A percentile compares a stretch with the other conserved stretches of the same genome.
phyloP scores from a whole-genome alignment of 92 coral and sea anemone genomes.

The Ricordea florida region DNA sequence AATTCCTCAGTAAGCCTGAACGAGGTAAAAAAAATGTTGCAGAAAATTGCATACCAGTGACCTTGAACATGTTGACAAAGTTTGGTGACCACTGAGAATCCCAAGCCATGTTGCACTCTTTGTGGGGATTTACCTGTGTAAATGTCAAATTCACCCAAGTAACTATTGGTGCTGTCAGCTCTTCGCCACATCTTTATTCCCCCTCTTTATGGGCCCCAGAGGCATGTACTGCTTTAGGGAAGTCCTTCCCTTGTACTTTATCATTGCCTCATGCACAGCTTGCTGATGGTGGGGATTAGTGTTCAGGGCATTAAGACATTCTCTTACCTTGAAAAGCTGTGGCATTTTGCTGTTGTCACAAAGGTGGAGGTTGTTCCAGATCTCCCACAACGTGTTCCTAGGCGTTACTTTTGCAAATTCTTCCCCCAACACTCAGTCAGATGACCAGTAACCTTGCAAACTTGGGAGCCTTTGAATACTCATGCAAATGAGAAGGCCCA shows the following conservation, averaged over 20 bases:
- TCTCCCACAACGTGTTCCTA: neutral
- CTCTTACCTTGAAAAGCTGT: conserved; percentile 37
- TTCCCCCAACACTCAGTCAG: too few relatives aligned
- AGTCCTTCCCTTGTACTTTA: conserved; percentile 15
- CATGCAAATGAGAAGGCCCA: neutral
- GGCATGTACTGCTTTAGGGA: too few relatives aligned
- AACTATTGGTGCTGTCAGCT: too few relatives aligned
- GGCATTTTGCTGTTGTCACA: conserved; percentile 46
- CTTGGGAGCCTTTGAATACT: too few relatives aligned
- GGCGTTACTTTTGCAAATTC: neutral
- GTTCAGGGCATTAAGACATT: conserved; percentile 3
- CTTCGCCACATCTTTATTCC: conserved; percentile 19
- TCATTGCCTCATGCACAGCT: conserved; percentile 15
- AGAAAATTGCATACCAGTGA: neutral
- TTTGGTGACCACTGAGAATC: neutral
- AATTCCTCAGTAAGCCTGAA: neutral
- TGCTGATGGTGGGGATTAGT: neutral
- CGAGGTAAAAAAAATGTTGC: conserved; percentile 9
- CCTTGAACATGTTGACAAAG: neutral
- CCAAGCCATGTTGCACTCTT: neutral
- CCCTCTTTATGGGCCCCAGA: conserved; percentile 2
- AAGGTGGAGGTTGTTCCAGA: neutral
- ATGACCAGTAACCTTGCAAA: too few relatives aligned
- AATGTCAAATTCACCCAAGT: too few relatives aligned
- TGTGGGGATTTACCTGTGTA: too few relatives aligned